Percentiles rank a stretch among this genome's conserved stretches.
Evolutionary conservation across 2,797 vertebrate species (phyloP).

Genomic region (Chrosomus eos): DNA sequence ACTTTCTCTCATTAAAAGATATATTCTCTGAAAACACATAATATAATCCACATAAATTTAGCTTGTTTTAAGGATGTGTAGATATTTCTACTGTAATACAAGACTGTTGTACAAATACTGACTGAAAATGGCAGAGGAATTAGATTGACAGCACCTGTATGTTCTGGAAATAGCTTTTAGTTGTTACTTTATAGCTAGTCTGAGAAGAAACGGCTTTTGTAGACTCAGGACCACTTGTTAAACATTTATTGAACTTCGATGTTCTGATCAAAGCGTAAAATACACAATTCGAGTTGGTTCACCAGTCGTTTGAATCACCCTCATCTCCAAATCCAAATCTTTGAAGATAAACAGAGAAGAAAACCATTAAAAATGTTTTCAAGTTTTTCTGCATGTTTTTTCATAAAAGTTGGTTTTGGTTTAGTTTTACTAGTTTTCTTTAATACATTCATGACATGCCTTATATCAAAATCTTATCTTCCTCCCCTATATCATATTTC

Average conservation of each 20-base stretch:
- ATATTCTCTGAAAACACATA: background rate
- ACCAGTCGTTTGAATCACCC: slow-evolving; percentile 47
- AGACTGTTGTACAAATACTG: background rate
- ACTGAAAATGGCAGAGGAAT: background rate
- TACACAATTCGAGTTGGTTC: slow-evolving; percentile 59
- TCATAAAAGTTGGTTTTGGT: background rate
- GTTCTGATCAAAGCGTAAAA: slow-evolving; percentile 63
- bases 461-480: background rate
- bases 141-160: background rate
- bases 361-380: background rate
- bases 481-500: background rate
- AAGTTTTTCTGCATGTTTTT: background rate
- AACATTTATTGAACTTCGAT: background rate
- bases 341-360: slow-evolving; percentile 59
- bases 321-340: slow-evolving; percentile 54
- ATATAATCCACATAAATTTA: background rate
- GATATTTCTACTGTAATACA: background rate
- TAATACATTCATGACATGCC: background rate
- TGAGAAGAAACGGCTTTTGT: background rate
- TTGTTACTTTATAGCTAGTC: background rate
- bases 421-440: background rate
- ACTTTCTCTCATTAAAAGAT: too few species aligned
- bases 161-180: background rate
- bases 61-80: background rate
- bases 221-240: background rate